Evolutionary conservation across 2,113 vertebrate species (phyloP), one percentile per base, ranked within the genome.

Genomic region (Strix uralensis): DNA sequence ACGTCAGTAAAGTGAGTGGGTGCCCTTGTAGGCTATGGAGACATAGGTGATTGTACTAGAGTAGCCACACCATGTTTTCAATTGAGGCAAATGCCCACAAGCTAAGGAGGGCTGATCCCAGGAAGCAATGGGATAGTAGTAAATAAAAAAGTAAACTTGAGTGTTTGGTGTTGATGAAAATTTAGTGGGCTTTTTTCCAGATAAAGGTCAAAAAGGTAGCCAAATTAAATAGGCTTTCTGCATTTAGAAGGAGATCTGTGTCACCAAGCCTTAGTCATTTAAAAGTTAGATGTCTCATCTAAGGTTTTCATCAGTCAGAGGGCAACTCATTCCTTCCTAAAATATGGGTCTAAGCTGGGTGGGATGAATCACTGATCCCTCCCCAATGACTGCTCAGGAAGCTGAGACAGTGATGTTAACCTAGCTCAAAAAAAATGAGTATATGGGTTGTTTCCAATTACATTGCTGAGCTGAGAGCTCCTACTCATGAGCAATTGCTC

Each of bases 351-450:
- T 74, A 51, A 83, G 46, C 30, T 95, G 86, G 38, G 77, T 96
- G 83, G 70, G 81, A 79, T 94, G 86, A 96, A 89, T 96, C 93
- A 95, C 57, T 44, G 77, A 87, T 86, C 77, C 84, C 52, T 95
- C 73, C 77, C 69, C 65, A 44, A 65, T 96, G 95, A 96, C 86
- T 92, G 44, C 75, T 95, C 94, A 89, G 96, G 95, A 97, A 96
- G 81, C 83, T 89, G 91, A 96, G 91, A 51, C 63, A 67, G 51
- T 44, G 77, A 27, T 81, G 61, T 84, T 92, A 84, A 81, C 57
- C 44, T 47, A 74, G 86, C 46, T 86, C 51, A 25, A 77, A 91
- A 94, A 88, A 71, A 36, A 34, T 10, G n/a, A 22, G 47, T 83
- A 29, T 78, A 66, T 74, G 47, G 58, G 65, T 89, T 0, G 0